phyloP scores from a whole-genome alignment of 2,888 invertebrate species.

The Azorinus chamasolen region DNA sequence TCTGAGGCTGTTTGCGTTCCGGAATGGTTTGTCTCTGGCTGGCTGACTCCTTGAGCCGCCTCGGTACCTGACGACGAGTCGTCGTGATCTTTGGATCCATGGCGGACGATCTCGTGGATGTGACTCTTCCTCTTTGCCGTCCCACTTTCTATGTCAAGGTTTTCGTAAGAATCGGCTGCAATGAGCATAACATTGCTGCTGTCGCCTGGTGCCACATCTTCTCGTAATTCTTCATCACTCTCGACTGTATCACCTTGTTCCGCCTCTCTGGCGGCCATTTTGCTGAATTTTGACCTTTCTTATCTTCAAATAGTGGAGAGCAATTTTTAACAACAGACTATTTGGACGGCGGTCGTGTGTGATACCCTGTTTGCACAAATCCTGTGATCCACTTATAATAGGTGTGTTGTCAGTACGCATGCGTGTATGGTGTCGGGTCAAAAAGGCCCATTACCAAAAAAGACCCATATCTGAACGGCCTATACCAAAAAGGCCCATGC shows the following conservation, averaged over 20 bases:
- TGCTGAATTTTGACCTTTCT: slow-evolving; percentile 41
- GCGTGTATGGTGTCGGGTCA: no score
- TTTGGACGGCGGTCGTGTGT: no score
- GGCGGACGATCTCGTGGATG: slow-evolving; percentile 72
- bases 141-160: slow-evolving; percentile 73
- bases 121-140: slow-evolving; percentile 62
- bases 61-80: slow-evolving; percentile 27
- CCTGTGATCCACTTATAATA: no score
- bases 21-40: slow-evolving; percentile 28
- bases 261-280: slow-evolving; percentile 81
- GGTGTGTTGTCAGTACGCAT: no score
- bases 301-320: no score
- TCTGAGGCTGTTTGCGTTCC: slow-evolving; percentile 65
- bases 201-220: slow-evolving; percentile 88
- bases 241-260: slow-evolving; percentile 70
- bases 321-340: no score
- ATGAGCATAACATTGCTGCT: slow-evolving; percentile 90
- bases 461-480: no score
- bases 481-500: no score
- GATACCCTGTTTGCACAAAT: no score
- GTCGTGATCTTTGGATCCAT: slow-evolving; percentile 55
- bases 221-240: slow-evolving; percentile 75
- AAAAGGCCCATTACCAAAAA: no score
- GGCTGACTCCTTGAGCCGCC: slow-evolving; percentile 16
- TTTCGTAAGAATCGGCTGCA: slow-evolving; percentile 87